Percentiles rank a stretch among this genome's conserved stretches.
Evolutionary conservation across 2,797 vertebrate genomes (phyloP).

Genomic region (Astyanax mexicanus): DNA sequence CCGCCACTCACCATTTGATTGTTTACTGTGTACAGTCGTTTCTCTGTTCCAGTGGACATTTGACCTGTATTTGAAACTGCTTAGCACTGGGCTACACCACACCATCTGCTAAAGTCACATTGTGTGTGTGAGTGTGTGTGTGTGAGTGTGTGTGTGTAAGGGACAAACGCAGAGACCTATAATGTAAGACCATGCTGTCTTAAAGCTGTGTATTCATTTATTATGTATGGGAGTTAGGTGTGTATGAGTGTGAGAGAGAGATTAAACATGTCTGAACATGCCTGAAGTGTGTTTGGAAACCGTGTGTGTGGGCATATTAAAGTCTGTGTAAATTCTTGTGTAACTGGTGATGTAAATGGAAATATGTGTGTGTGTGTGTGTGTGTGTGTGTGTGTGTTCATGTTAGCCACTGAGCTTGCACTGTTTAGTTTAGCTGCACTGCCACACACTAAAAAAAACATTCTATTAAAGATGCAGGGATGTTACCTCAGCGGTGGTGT

Average conservation of each 20-base stretch:
- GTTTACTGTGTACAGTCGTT: conserved; percentile 4
- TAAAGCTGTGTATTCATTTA: conserved; percentile 19
- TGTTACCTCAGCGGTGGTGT: background rate
- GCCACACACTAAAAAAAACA: conserved; percentile 70
- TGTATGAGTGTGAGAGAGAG: conserved; percentile 23
- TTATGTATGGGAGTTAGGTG: conserved; percentile 3
- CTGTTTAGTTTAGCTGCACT: conserved; percentile 64
- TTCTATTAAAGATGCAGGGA: conserved; percentile 71
- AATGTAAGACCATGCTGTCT: conserved; percentile 28
- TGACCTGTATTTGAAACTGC: conserved; percentile 18
- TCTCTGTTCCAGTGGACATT: conserved; percentile 5
- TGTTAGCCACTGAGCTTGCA: conserved; percentile 61
- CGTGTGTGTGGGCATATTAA: conserved; percentile 54
- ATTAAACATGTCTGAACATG: background rate
- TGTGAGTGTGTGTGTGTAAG: background rate
- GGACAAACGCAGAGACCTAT: background rate
- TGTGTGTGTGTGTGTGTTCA: conserved; percentile 48
- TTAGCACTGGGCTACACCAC: conserved; percentile 7
- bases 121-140: conserved; percentile 16
- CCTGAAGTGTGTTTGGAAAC: conserved; percentile 54
- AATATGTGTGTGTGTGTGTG: conserved; percentile 51
- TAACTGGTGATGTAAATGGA: conserved; percentile 15
- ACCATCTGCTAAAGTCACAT: conserved; percentile 6
- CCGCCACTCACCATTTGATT: conserved; percentile 29
- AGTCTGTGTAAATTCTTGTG: conserved; percentile 46